phyloP scores from a whole-genome alignment of 2,888 invertebrate species.

The Cheilosia scutellata region DNA sequence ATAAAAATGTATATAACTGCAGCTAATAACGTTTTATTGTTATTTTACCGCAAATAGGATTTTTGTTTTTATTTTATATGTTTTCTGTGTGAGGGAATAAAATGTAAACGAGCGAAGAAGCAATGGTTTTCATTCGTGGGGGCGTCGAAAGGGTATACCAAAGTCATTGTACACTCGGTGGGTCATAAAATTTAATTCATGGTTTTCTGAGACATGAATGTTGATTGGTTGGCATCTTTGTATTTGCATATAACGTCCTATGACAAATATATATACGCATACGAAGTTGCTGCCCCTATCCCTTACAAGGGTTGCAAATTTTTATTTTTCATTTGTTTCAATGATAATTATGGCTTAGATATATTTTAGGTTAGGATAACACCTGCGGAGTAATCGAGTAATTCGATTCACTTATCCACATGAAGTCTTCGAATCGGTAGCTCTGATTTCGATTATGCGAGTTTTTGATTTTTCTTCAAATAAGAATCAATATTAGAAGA shows the following conservation, averaged over 20 bases:
- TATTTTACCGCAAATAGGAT: constrained; percentile 58
- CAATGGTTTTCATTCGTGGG: not conserved
- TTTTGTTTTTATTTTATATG: constrained; percentile 13
- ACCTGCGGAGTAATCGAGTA: too few relatives aligned
- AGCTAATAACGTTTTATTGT: constrained; percentile 69
- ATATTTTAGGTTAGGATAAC: too few relatives aligned
- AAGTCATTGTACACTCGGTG: constrained; percentile 8
- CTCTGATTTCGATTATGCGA: too few relatives aligned
- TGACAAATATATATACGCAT: not conserved
- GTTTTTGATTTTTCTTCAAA: too few relatives aligned
- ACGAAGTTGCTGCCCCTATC: too few relatives aligned
- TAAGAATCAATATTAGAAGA: too few relatives aligned
- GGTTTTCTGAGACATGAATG: constrained; percentile 10
- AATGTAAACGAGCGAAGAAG: not conserved
- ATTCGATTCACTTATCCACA: too few relatives aligned
- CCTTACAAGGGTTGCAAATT: too few relatives aligned
- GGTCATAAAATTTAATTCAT: constrained; percentile 23
- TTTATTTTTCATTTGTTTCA: too few relatives aligned
- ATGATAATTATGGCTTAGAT: too few relatives aligned
- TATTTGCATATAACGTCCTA: too few relatives aligned
- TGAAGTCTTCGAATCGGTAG: too few relatives aligned
- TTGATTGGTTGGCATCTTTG: constrained; percentile 7
- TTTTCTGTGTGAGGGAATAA: constrained; percentile 12
- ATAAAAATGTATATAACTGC: constrained; percentile 58
- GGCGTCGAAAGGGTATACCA: not conserved